Conservation (phyloP, 2,113 vertebrate genomes). For the Drymodes brunneopygia region DNA sequence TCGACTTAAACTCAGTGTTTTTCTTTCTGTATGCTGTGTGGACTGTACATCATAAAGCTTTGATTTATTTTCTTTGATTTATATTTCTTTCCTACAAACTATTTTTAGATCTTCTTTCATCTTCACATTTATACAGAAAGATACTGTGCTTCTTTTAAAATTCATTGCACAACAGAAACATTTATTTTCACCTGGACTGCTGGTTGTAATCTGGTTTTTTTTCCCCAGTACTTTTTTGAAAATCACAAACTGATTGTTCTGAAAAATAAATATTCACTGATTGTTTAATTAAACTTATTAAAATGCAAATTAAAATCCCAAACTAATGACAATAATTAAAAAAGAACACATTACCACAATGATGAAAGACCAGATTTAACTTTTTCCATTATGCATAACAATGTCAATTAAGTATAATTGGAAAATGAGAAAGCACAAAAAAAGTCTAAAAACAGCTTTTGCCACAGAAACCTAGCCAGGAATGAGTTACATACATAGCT, state of each 20-base stretch:
- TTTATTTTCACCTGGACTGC: neutral
- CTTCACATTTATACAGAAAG: neutral
- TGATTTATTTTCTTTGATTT: neutral
- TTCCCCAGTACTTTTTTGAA: neutral
- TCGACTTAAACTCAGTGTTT: neutral
- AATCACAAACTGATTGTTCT: neutral
- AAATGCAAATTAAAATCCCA: constrained; percentile 38
- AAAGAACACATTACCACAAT: neutral
- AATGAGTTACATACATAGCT: neutral
- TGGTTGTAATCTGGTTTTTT: neutral
- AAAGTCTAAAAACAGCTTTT: neutral
- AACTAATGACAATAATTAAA: neutral
- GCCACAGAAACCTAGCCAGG: neutral
- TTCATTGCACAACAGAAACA: neutral
- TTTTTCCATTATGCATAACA: neutral
- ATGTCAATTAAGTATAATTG: constrained; percentile 3
- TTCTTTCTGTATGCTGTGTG: neutral
- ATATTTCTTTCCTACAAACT: neutral
- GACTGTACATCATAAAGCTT: neutral
- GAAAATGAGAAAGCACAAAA: neutral
- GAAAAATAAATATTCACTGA: constrained; percentile 12
- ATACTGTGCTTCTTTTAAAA: neutral
- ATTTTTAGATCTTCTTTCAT: neutral
- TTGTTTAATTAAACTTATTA: constrained; percentile 30
- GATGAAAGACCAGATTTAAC: constrained; percentile 9